Conservation (phyloP, 2,113 vertebrate genomes). For the Notarius quadriscutis region DNA sequence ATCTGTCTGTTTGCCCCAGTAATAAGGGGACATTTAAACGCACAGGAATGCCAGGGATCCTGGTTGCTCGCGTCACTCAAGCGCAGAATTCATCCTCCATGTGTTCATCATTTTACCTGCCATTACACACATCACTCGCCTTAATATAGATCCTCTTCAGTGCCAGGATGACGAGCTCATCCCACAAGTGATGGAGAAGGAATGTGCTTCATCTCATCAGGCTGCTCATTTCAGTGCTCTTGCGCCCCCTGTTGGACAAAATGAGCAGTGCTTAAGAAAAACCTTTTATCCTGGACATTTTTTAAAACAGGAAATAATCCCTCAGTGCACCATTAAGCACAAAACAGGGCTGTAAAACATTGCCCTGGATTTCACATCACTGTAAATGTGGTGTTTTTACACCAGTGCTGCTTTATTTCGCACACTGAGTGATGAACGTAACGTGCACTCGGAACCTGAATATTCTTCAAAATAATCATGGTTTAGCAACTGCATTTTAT, state of each 20-base stretch:
- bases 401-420: not conserved
- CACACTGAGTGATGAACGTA: not conserved
- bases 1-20: conserved; percentile 77
- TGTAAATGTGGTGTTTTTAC: not conserved
- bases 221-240: conserved; percentile 54
- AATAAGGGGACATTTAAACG: conserved; percentile 70
- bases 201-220: not conserved
- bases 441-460: not conserved
- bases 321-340: not conserved
- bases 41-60: conserved; percentile 59
- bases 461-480: not conserved
- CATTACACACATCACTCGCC: conserved; percentile 32
- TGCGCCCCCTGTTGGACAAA: conserved; percentile 68
- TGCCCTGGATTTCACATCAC: not conserved
- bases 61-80: conserved; percentile 74
- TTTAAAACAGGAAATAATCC: not conserved
- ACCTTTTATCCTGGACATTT: not conserved
- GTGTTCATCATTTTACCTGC: conserved; percentile 62
- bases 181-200: not conserved
- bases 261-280: conserved; percentile 27
- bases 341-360: not conserved
- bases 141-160: conserved; percentile 41
- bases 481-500: not conserved
- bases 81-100: conserved; percentile 65
- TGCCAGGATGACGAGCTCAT: conserved; percentile 8